Evolutionary conservation across 2,888 invertebrate genomes (phyloP).

Genomic region (Mechanitis mazaeus): DNA sequence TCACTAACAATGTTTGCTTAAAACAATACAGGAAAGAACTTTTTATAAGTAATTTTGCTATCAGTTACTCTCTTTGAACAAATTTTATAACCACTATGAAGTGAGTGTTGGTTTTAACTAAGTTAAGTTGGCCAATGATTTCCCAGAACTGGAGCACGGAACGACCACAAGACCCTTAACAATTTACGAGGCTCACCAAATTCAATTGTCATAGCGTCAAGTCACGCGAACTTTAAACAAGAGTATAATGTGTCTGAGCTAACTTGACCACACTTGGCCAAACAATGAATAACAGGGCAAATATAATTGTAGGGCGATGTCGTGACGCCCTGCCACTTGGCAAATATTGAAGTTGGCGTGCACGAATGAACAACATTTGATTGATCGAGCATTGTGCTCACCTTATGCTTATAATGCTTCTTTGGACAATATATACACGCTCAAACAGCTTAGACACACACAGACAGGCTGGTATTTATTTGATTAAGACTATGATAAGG

Average conservation of each 20-base stretch:
- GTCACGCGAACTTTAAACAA: constrained; percentile 60
- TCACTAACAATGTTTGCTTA: not conserved
- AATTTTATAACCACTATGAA: too few species aligned
- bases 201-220: constrained; percentile 54
- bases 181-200: constrained; percentile 43
- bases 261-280: constrained; percentile 40
- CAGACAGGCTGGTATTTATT: constrained; percentile 1
- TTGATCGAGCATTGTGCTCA: constrained; percentile 60
- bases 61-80: not conserved
- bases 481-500: too few species aligned
- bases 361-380: constrained; percentile 67
- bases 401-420: constrained; percentile 27
- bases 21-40: not conserved
- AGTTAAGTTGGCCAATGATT: constrained; percentile 14
- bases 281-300: constrained; percentile 72
- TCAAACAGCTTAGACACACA: not conserved
- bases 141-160: constrained; percentile 16
- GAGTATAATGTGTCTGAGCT: constrained; percentile 34
- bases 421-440: constrained; percentile 11
- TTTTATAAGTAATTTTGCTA: not conserved
- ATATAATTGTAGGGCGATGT: constrained; percentile 48
- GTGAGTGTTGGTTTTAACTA: too few species aligned
- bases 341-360: constrained; percentile 62
- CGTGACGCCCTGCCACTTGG: constrained; percentile 53
- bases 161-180: constrained; percentile 35